Evolutionary conservation across 1,140 invertebrate genomes (phyloP).

Genomic region (Apis cerana): DNA sequence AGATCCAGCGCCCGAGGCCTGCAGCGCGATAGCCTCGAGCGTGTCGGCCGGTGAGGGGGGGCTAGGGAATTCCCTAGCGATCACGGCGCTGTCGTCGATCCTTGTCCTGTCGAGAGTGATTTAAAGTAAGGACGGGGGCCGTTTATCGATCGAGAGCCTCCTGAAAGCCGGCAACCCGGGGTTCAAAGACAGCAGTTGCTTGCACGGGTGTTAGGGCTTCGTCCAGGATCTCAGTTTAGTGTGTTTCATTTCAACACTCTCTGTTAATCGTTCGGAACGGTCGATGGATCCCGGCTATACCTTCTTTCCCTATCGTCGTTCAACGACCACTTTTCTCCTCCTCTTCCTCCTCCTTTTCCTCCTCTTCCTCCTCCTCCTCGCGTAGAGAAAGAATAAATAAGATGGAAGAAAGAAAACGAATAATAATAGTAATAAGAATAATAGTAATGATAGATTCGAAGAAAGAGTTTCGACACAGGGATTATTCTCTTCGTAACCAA

Average conservation of each 20-base stretch:
- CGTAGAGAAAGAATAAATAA: background rate
- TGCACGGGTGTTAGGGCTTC: slow-evolving; percentile 28
- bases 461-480: background rate
- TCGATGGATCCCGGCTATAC: slow-evolving; percentile 19
- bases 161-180: slow-evolving; percentile 40
- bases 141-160: slow-evolving; percentile 48
- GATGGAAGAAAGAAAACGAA: background rate
- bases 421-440: no score
- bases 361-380: no score
- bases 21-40: slow-evolving; percentile 82
- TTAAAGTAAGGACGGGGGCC: slow-evolving; percentile 48
- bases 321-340: slow-evolving; percentile 10
- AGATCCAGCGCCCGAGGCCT: slow-evolving; percentile 82
- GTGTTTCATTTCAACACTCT: background rate
- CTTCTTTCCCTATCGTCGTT: slow-evolving; percentile 4
- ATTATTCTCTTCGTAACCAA: background rate
- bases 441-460: background rate
- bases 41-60: slow-evolving; percentile 78
- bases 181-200: slow-evolving; percentile 23
- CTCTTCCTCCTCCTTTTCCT: no score
- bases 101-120: slow-evolving; percentile 67
- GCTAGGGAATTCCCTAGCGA: slow-evolving; percentile 40
- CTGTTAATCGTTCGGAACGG: slow-evolving; percentile 22
- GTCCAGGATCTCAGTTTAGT: slow-evolving; percentile 39
- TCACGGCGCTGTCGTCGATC: slow-evolving; percentile 47